Conservation (phyloP, 2,113 vertebrate genomes). For the Malurus elegans region DNA sequence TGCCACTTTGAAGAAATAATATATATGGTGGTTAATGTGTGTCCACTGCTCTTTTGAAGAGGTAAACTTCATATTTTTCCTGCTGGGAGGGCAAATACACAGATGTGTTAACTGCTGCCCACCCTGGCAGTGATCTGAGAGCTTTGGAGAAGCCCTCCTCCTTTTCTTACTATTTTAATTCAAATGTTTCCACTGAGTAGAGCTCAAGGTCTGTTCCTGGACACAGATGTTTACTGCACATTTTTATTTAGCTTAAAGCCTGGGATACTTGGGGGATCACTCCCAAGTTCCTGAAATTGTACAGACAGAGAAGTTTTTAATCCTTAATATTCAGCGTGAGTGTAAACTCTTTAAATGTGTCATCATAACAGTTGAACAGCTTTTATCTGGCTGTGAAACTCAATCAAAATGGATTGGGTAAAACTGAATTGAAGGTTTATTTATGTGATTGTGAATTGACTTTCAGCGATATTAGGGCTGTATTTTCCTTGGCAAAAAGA, state of each 20-base stretch:
- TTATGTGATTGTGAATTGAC: slow-evolving; percentile 10
- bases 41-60: not conserved
- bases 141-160: not conserved
- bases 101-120: not conserved
- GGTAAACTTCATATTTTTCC: not conserved
- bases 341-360: not conserved
- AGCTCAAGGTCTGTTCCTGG: not conserved
- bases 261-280: not conserved
- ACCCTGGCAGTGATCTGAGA: not conserved
- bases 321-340: not conserved
- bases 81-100: not conserved
- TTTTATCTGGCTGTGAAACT: not conserved
- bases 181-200: not conserved
- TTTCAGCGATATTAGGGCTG: slow-evolving; percentile 11
- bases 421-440: not conserved
- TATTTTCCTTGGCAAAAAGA: slow-evolving; percentile 41
- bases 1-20: not conserved
- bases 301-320: not conserved
- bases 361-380: not conserved
- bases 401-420: not conserved
- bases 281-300: not conserved
- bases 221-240: not conserved
- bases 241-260: not conserved
- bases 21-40: rapidly evolving
- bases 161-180: not conserved